These are phyloP conservation scores for Dasysyrphus albostriatus DNA, from an alignment of 2,888 invertebrate species.

Conservation along the genomic window DNA sequence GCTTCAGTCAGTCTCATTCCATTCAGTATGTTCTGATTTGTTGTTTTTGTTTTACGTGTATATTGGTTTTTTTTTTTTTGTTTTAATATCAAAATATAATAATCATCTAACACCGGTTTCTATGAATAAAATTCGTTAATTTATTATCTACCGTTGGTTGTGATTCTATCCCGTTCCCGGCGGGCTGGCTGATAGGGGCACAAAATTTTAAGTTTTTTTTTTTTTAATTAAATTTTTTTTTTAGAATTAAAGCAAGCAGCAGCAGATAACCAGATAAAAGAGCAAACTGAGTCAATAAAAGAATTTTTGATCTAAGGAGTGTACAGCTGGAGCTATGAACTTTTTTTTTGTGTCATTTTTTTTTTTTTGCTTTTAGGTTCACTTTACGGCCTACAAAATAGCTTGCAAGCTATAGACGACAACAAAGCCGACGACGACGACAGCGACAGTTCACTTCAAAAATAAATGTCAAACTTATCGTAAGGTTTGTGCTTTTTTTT, in stretches of 20 bases:
- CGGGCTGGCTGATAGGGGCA: conserved; percentile 8
- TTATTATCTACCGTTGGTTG: conserved; percentile 43
- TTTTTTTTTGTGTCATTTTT: conserved; percentile 6
- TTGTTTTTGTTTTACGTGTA: conserved; percentile 34
- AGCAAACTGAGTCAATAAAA: conserved; percentile 57
- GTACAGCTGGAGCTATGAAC: conserved; percentile 26
- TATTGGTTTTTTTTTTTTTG: conserved; percentile 20
- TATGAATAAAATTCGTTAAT: conserved; percentile 60
- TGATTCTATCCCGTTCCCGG: conserved; percentile 14
- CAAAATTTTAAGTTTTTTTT: not conserved
- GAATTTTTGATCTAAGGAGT: conserved; percentile 57
- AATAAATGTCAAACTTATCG: conserved; percentile 23
- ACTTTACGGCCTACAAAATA: conserved; percentile 20
- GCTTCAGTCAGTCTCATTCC: conserved; percentile 38
- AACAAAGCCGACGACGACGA: not conserved
- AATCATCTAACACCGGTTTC: conserved; percentile 72
- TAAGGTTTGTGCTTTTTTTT: conserved; percentile 29
- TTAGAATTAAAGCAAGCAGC: conserved; percentile 15
- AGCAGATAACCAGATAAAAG: conserved; percentile 53
- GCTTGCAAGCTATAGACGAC: conserved; percentile 8
- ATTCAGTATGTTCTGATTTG: conserved; percentile 14
- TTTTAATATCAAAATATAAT: conserved; percentile 10
- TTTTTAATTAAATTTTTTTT: conserved; percentile 17
- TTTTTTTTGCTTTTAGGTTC: conserved; percentile 40
- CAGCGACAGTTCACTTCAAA: conserved; percentile 3